Conservation (phyloP, 1,140 invertebrate genomes). For the Lysiphlebus fabarum region DNA sequence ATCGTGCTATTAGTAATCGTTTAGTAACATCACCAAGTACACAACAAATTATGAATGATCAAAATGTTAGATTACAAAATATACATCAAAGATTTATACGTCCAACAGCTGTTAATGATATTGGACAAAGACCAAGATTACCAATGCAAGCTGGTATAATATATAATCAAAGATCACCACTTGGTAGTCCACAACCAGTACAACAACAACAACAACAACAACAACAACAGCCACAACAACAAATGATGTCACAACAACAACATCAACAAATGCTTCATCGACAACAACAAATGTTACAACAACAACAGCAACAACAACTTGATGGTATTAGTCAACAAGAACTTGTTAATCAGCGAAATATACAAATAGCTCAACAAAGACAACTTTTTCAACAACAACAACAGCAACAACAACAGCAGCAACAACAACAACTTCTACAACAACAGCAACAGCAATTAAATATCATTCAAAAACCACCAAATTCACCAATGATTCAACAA, state of each 20-base stretch:
- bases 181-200: constrained; percentile 44
- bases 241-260: constrained; percentile 46
- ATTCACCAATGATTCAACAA: constrained; percentile 55
- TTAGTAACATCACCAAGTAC: constrained; percentile 55
- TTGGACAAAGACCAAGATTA: constrained; percentile 45
- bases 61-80: constrained; percentile 40
- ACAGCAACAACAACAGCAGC: constrained; percentile 53
- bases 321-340: constrained; percentile 36
- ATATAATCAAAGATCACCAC: constrained; percentile 47
- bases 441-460: constrained; percentile 45
- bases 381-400: constrained; percentile 52
- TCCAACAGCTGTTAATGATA: constrained; percentile 42
- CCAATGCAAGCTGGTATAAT: constrained; percentile 46
- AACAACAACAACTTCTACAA: constrained; percentile 43
- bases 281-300: constrained; percentile 47
- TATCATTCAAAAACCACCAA: constrained; percentile 51
- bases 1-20: constrained; percentile 48
- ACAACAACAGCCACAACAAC: constrained; percentile 33
- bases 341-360: constrained; percentile 40
- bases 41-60: constrained; percentile 47
- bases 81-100: constrained; percentile 47
- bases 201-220: constrained; percentile 38
- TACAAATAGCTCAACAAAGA: constrained; percentile 55
- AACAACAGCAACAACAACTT: constrained; percentile 53
- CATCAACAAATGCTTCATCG: constrained; percentile 40